Evolutionary conservation across 2,113 vertebrate species (phyloP).

Genomic region (Lynx canadensis): DNA sequence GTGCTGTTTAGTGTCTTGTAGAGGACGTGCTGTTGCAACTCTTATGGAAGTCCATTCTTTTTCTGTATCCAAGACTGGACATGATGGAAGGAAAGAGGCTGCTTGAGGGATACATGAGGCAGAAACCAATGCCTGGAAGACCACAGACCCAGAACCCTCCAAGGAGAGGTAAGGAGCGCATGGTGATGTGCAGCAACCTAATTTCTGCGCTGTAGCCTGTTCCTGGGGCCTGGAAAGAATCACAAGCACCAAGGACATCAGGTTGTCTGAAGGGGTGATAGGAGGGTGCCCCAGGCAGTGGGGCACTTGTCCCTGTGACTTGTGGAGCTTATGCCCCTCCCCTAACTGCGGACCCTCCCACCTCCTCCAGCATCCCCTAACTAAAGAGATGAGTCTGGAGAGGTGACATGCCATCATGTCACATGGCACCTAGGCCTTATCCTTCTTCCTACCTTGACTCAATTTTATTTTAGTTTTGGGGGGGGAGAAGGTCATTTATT

Average conservation of each 20-base stretch:
- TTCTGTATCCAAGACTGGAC: slow-evolving; percentile 83
- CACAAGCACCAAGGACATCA: background rate
- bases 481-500: too few relatives aligned
- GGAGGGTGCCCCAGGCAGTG: slow-evolving; percentile 80
- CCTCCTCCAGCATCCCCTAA: slow-evolving; percentile 81
- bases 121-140: slow-evolving; percentile 88
- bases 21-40: background rate
- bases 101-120: slow-evolving; percentile 86
- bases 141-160: slow-evolving; percentile 80
- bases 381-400: slow-evolving; percentile 84
- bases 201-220: background rate
- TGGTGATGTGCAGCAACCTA: too few relatives aligned
- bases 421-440: too few relatives aligned
- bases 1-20: background rate
- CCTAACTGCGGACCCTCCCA: slow-evolving; percentile 88
- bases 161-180: slow-evolving; percentile 86
- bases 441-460: too few relatives aligned
- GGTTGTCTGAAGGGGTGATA: background rate
- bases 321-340: slow-evolving; percentile 92
- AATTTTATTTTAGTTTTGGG: too few relatives aligned
- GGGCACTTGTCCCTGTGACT: slow-evolving; percentile 91
- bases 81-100: slow-evolving; percentile 89
- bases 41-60: background rate
- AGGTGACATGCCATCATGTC: slow-evolving; percentile 11
- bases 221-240: background rate